phyloP scores from a whole-genome alignment of 2,113 vertebrate genomes.

The Thomomys bottae region DNA sequence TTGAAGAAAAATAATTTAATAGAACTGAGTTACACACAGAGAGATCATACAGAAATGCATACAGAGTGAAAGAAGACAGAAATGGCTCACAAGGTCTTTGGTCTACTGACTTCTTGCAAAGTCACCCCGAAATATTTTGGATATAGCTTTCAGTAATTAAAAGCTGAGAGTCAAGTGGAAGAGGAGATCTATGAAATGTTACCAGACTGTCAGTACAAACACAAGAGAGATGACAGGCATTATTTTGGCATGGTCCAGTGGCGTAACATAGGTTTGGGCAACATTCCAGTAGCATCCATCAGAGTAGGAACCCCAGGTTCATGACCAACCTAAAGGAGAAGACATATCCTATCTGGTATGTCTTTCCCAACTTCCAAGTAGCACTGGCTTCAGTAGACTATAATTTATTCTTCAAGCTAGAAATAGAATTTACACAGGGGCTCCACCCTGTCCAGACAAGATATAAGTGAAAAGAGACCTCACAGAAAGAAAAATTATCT shows the following conservation, averaged over 20 bases:
- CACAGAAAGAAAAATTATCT: constrained; percentile 78
- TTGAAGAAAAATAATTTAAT: constrained; percentile 37
- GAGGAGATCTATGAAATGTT: constrained; percentile 43
- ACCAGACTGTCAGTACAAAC: background rate
- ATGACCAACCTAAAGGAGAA: background rate
- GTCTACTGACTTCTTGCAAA: background rate
- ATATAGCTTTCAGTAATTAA: constrained; percentile 34
- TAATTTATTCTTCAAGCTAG: constrained; percentile 45
- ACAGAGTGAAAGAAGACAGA: background rate
- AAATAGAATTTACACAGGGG: constrained; percentile 66
- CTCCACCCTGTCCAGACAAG: constrained; percentile 76
- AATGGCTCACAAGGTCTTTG: background rate
- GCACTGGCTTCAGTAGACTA: constrained; percentile 28
- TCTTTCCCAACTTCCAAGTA: constrained; percentile 50
- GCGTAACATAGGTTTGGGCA: background rate
- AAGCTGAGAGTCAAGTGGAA: background rate
- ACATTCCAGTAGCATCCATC: background rate
- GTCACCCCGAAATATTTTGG: constrained; percentile 6
- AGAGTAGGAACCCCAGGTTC: constrained; percentile 3
- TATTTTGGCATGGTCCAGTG: constrained; percentile 29
- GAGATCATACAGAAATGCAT: background rate
- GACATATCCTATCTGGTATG: background rate
- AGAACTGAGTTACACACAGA: background rate
- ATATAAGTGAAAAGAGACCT: constrained; percentile 77
- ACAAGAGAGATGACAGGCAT: background rate